Evolutionary conservation across 2,113 vertebrate genomes (phyloP).

Genomic region (Alethe diademata): DNA sequence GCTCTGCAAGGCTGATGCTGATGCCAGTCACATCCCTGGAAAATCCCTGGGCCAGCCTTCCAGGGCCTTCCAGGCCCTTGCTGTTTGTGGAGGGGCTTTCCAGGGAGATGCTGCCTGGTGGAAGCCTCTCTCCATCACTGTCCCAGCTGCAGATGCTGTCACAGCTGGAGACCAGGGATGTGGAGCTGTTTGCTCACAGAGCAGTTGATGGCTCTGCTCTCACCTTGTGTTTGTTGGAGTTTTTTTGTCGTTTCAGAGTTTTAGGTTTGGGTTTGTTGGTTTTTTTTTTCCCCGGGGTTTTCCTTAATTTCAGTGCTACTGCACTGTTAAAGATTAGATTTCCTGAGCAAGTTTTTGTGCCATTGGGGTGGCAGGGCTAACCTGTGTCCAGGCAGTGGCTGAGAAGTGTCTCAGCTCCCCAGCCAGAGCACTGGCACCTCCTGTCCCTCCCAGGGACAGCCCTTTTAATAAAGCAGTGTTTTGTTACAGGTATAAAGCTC

Average conservation of each 20-base stretch:
- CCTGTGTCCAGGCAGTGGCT: accelerated
- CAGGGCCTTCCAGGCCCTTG: background rate
- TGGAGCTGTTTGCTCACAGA: background rate
- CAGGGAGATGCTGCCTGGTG: background rate
- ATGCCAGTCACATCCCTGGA: background rate
- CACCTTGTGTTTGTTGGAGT: background rate
- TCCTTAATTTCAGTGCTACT: background rate
- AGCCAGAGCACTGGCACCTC: accelerated
- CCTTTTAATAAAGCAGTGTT: background rate
- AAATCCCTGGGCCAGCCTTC: background rate
- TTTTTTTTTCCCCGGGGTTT: background rate
- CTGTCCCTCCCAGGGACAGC: background rate
- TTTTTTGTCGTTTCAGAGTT: background rate
- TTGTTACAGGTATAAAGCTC: background rate
- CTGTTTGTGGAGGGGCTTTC: background rate
- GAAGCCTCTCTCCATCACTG: background rate
- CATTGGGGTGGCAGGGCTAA: background rate
- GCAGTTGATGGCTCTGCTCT: background rate
- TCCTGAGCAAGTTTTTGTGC: background rate
- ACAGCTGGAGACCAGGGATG: background rate
- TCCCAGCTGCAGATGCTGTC: background rate
- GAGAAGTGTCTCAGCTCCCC: background rate
- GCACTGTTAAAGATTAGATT: background rate
- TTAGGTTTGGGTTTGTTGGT: background rate
- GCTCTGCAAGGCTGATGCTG: background rate